These are phyloP conservation scores for Mola mola DNA, from an alignment of 2,113 vertebrate species.

Conservation along the genomic window DNA sequence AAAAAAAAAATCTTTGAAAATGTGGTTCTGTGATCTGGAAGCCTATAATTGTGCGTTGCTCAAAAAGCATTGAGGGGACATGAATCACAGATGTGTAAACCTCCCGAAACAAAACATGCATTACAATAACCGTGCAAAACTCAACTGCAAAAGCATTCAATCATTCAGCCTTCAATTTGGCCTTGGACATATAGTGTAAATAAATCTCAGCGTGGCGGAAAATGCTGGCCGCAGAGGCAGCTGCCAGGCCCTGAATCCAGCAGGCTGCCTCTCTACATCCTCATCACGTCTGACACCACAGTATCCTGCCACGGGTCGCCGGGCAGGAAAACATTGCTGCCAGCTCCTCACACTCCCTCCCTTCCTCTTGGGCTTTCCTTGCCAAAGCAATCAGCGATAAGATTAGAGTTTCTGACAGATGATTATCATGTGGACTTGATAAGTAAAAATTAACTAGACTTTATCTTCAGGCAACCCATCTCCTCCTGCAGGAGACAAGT, in stretches of 20 bases:
- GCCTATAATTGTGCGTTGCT: constrained; percentile 1
- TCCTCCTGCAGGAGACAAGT: constrained; percentile 19
- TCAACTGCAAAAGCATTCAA: constrained; percentile 3
- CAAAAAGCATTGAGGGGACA: background rate
- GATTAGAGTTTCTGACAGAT: constrained; percentile 45
- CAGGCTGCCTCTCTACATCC: constrained; percentile 59
- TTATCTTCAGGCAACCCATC: constrained; percentile 28
- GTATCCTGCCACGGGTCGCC: constrained; percentile 53
- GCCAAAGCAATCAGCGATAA: constrained; percentile 39
- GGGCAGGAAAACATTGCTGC: constrained; percentile 49
- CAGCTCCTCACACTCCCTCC: constrained; percentile 32
- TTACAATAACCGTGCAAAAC: constrained; percentile 13
- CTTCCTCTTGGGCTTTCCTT: constrained; percentile 44
- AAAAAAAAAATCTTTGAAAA: constrained; percentile 27
- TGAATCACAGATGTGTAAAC: constrained; percentile 20
- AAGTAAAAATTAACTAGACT: constrained; percentile 30
- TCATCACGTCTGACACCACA: constrained; percentile 66
- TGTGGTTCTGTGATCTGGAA: constrained; percentile 12
- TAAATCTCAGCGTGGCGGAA: constrained; percentile 27
- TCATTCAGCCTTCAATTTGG: constrained; percentile 3
- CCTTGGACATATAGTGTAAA: constrained; percentile 28
- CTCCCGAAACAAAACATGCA: constrained; percentile 1
- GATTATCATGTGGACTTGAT: constrained; percentile 41
- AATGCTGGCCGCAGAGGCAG: constrained; percentile 18
- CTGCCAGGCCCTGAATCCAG: constrained; percentile 41